Conservation (phyloP, 2,888 invertebrate genomes). For the Nebria salina region DNA sequence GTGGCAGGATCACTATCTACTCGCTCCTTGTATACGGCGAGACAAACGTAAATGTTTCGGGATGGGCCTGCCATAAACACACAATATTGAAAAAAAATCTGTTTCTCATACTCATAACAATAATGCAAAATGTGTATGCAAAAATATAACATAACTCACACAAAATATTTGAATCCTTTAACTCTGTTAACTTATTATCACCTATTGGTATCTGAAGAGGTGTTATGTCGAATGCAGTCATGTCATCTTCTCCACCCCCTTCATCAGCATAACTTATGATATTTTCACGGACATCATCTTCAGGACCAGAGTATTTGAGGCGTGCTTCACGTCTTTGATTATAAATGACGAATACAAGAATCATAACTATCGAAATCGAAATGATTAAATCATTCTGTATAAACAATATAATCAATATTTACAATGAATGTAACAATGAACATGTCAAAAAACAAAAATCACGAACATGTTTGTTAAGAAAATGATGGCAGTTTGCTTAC, state of each 20-base stretch:
- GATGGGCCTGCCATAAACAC: conserved; percentile 65
- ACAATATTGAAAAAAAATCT: background rate
- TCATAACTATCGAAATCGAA: conserved; percentile 75
- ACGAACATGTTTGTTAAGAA: background rate
- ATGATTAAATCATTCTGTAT: background rate
- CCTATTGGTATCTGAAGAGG: conserved; percentile 96
- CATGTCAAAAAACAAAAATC: background rate
- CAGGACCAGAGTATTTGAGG: conserved; percentile 96
- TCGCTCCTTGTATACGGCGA: conserved; percentile 94
- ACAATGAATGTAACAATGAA: too few relatives aligned
- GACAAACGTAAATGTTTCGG: conserved; percentile 94
- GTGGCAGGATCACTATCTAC: conserved; percentile 97
- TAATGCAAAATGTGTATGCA: too few relatives aligned
- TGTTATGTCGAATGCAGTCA: conserved; percentile 99
- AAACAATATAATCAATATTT: too few relatives aligned
- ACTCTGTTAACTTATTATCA: conserved; percentile 81
- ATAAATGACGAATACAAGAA: conserved; percentile 95
- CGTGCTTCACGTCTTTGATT: conserved; percentile 92
- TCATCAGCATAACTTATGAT: conserved; percentile 99
- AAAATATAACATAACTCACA: conserved; percentile 63
- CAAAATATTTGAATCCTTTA: conserved; percentile 80
- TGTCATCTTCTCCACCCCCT: conserved; percentile 98
- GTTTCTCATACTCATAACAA: too few relatives aligned
- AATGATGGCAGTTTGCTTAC: conserved; percentile 72
- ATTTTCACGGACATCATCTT: conserved; percentile 98